Base-by-base conservation (phyloP, 2,113 vertebrate species). In the Pagrus major region DNA sequence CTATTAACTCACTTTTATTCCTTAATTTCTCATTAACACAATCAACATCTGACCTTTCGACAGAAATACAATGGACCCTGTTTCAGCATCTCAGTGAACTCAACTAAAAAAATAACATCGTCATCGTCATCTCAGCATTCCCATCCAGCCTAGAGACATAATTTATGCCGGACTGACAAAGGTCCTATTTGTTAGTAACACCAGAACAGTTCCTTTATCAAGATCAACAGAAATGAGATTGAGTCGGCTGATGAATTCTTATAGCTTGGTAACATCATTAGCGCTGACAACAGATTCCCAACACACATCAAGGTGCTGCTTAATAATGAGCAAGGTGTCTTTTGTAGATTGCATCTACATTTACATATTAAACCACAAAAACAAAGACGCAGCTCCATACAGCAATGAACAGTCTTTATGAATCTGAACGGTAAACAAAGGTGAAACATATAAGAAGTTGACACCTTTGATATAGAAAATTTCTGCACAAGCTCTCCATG, bases 211-310 rank as follows among this genome's bases (percentile, higher is more conserved):
- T 42, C 61, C 21, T 37, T 16, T 51, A 65, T 74, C 31, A 52
- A 66, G 63, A 70, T 84, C 63, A 77, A 44, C 52, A 85, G 14
- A 74, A 61, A 74, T 61, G 9, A 80, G 56, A 72, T 46, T 41
- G 58, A 58, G 46, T 29, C 39, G 49, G 56, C 14, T 79, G 67
- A 79, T 76, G 74, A 81, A 78, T 84, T 66, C 21, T 52, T 33
- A 35, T 9, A 11, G 29, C 58, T 35, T 63, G 54, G 64, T 47
- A 69, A 69, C 72, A 59, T 69, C 29, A 55, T 85, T 70, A 77
- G 46, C 65, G 9, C 44, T 27, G 67, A 74, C 56, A 81, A 71
- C 66, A 21, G 77, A 68, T 75, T 47, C 42, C 49, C 49, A 60
- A 78, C 47, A 56, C 42, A 46, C 51, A 67, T 51, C 66, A 73